Conservation (phyloP, 2,888 invertebrate genomes). For the Eilema griseolum region DNA sequence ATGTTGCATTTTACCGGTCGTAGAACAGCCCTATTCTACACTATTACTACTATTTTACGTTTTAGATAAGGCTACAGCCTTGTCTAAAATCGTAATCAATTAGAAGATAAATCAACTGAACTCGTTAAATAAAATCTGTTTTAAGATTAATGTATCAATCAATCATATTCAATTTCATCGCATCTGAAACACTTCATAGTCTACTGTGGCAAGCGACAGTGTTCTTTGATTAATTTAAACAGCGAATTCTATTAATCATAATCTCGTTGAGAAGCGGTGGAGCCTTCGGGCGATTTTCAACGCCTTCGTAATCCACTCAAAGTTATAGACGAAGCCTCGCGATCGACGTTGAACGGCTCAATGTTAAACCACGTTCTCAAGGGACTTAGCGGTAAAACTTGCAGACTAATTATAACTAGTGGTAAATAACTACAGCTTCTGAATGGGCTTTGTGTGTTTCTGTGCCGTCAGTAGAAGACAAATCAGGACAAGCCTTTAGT, state of each 20-base stretch:
- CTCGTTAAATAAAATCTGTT: conserved; percentile 1
- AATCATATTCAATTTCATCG: conserved; percentile 20
- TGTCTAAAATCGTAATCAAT: not conserved
- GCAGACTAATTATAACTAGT: not conserved
- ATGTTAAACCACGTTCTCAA: not conserved
- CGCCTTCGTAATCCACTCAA: conserved; percentile 43
- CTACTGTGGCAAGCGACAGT: conserved; percentile 25
- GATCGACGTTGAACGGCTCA: conserved; percentile 13
- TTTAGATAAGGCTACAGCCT: too few species aligned
- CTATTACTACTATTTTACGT: too few species aligned
- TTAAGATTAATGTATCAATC: conserved; percentile 17
- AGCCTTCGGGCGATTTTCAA: conserved; percentile 52
- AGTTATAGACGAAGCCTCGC: conserved; percentile 27
- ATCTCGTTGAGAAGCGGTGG: conserved; percentile 45
- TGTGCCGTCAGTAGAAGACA: too few species aligned
- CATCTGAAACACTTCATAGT: conserved; percentile 19
- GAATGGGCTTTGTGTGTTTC: too few species aligned
- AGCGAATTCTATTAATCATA: conserved; percentile 66
- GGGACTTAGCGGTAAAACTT: not conserved
- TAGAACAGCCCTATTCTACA: too few species aligned
- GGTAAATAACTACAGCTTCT: not conserved
- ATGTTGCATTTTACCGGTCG: too few species aligned
- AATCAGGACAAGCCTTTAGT: too few species aligned
- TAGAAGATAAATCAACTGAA: conserved; percentile 1
- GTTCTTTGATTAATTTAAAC: conserved; percentile 58